Base-by-base conservation (phyloP, 2,797 vertebrate genomes). In the Etheostoma perlongum region DNA sequence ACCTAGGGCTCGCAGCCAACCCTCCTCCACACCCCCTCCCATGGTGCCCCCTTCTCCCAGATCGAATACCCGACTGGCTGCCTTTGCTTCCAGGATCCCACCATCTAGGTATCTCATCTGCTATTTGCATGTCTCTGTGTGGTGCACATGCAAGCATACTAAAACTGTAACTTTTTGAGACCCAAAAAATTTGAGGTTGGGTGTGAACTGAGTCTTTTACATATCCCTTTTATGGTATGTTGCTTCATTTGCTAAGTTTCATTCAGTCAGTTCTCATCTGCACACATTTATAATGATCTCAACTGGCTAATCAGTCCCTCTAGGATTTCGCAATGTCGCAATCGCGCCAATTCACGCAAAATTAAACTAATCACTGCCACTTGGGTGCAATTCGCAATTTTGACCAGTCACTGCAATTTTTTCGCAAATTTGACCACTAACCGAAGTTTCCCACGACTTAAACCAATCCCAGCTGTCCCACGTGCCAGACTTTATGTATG, bases 51-150 rank as follows among this genome's bases (percentile, higher is more conserved):
- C 93, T 85, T 97, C 96, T 48, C 94, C 97, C 73, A 88, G 94
- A 88, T 77, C 94, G 73, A 71, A 58, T 82, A 78, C 95, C 90
- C 93, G 95, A 91, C 94, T 93, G 72, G 89, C 96, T 58, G 88
- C 96, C 84, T 91, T 95, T 79, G 93, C 93, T 54, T 87, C 94
- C 95, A 95, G 95, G 95, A 97, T 95, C 79, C 95, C 92, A 65
- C 81, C 97, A 1, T 92, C 96, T 97, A 99, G 98, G 98, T 99
- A 99, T 90, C 94, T 91, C 72, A 67, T 84, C 69, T 79, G 75
- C 67, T 51, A 66, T 78, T 70, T 90, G 85, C 88, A 87, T 94
- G 90, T 86, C 70, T 25, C 78, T 77, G 75, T 88, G 86, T 89
- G 77, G 77, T 73, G 77, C 62, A 70, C 62, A 82, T 3, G 25